A percentile compares a stretch with the other conserved stretches of the same genome.
Evolutionary conservation across 2,113 vertebrate species (phyloP).

Genomic region (Oreochromis tanganicae): DNA sequence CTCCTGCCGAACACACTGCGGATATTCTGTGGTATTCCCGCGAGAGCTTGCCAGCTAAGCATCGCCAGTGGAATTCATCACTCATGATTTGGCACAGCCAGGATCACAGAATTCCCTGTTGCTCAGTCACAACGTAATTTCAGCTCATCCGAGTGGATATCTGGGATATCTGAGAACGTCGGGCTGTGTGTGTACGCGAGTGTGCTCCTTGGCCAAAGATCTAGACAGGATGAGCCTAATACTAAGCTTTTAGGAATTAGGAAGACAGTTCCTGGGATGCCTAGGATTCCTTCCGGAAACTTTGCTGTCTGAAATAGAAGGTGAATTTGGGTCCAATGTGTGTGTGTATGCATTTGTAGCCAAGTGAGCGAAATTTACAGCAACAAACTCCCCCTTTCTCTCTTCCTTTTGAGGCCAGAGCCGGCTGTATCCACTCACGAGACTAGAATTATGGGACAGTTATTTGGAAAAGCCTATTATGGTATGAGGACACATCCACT

Average conservation of each 20-base stretch:
- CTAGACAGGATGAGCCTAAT: slow-evolving; percentile 51
- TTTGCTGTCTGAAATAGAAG: slow-evolving; percentile 52
- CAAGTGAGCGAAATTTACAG: slow-evolving; percentile 31
- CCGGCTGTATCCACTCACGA: slow-evolving; percentile 50
- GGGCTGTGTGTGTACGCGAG: not conserved
- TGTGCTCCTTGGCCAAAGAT: slow-evolving; percentile 47
- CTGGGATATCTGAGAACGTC: slow-evolving; percentile 10
- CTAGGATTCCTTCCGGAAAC: slow-evolving; percentile 66
- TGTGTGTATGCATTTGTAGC: slow-evolving; percentile 5
- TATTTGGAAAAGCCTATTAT: slow-evolving; percentile 65
- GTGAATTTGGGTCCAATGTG: slow-evolving; percentile 40
- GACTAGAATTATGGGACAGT: slow-evolving; percentile 61
- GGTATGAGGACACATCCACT: slow-evolving; percentile 59
- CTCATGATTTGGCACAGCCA: not conserved
- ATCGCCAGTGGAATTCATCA: slow-evolving; percentile 37
- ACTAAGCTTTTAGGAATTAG: slow-evolving; percentile 61
- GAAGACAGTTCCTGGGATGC: slow-evolving; percentile 59
- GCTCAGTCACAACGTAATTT: slow-evolving; percentile 48
- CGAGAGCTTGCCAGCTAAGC: slow-evolving; percentile 37
- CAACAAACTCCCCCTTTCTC: slow-evolving; percentile 17
- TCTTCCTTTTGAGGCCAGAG: slow-evolving; percentile 58
- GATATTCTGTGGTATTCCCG: slow-evolving; percentile 34
- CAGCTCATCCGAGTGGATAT: slow-evolving; percentile 26
- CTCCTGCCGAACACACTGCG: not conserved
- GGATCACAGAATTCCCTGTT: slow-evolving; percentile 54